Conservation (phyloP, 1,140 invertebrate species). For the Eciton burchellii region DNA sequence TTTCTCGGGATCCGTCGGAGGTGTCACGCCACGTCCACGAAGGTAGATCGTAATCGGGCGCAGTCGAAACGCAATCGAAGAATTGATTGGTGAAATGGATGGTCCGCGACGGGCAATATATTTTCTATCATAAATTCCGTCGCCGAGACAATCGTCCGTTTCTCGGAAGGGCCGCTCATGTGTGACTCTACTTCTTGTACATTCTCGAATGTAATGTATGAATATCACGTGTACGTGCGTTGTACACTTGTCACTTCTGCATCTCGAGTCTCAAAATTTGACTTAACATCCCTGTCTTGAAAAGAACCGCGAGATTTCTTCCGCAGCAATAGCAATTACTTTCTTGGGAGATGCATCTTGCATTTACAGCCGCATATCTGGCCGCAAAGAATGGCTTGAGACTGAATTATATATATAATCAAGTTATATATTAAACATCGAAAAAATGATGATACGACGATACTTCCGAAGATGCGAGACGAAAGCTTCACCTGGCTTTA, state of each 20-base stretch:
- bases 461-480: not conserved
- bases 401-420: too few relatives aligned
- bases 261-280: conserved; percentile 1
- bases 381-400: too few relatives aligned
- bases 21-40: conserved; percentile 54
- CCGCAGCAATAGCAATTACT: not conserved
- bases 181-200: conserved; percentile 13
- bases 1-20: conserved; percentile 34
- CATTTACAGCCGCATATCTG: too few relatives aligned
- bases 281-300: not conserved
- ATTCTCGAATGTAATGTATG: conserved; percentile 4
- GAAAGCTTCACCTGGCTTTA: not conserved
- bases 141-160: conserved; percentile 43
- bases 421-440: too few relatives aligned
- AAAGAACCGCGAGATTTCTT: not conserved
- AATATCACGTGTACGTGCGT: not conserved
- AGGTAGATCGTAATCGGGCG: conserved; percentile 63
- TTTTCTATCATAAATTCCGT: conserved; percentile 56
- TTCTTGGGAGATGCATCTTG: not conserved
- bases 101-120: conserved; percentile 49
- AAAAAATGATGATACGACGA: too few relatives aligned
- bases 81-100: conserved; percentile 62
- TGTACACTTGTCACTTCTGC: not conserved
- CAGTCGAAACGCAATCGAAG: conserved; percentile 59
- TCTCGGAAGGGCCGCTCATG: conserved; percentile 23